Evolutionary conservation across 2,797 vertebrate genomes (phyloP).

Genomic region (Coregonus sp.): DNA sequence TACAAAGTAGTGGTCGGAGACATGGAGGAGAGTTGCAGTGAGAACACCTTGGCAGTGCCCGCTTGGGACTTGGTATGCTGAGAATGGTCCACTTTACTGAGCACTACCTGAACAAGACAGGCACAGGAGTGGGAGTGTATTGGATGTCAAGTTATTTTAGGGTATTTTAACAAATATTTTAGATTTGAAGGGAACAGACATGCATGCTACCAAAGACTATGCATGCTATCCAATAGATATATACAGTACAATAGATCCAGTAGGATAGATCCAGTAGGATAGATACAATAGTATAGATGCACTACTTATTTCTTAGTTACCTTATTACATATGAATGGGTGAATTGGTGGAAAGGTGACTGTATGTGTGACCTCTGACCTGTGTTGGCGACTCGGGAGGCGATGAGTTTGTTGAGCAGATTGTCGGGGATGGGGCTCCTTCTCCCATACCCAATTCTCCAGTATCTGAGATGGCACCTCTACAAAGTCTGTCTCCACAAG

Average conservation of each 20-base stretch:
- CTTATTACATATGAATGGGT: background rate
- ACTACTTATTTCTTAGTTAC: background rate
- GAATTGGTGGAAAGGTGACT: background rate
- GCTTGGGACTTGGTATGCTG: slow-evolving; percentile 80
- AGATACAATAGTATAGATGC: background rate
- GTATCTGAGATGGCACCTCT: slow-evolving; percentile 94
- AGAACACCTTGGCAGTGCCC: slow-evolving; percentile 73
- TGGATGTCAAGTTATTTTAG: background rate
- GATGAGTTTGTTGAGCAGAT: slow-evolving; percentile 86
- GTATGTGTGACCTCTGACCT: slow-evolving; percentile 69
- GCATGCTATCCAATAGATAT: no score
- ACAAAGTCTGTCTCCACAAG: slow-evolving; percentile 95
- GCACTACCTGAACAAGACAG: slow-evolving; percentile 79
- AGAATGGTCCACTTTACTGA: slow-evolving; percentile 92
- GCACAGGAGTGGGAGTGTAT: background rate
- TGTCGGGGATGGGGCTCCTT: slow-evolving; percentile 82
- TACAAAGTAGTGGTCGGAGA: no score
- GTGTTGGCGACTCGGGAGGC: slow-evolving; percentile 91
- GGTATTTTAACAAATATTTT: background rate
- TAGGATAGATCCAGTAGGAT: no score
- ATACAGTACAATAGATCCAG: no score
- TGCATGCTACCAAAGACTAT: no score
- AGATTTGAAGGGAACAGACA: background rate
- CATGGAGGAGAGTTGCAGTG: no score
- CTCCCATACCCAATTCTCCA: slow-evolving; percentile 98